Base-by-base conservation (phyloP, 1,140 invertebrate species). In the Diploscapter pachys region DNA sequence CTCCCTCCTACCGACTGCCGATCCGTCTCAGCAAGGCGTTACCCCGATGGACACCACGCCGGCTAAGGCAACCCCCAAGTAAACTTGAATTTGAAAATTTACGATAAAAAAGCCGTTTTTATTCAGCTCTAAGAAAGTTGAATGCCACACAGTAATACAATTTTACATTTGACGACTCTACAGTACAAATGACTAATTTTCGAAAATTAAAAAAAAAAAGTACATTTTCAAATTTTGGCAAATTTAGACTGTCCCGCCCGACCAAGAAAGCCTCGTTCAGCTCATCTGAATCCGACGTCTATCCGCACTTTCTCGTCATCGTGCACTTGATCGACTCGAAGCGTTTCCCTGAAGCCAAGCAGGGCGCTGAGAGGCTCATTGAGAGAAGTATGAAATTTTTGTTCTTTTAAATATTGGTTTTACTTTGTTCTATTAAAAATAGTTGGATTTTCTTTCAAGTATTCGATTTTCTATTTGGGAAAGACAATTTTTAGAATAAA, bases 261-360 rank as follows among this genome's bases (percentile, higher is more conserved):
- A n/a, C 54, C 48, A 31, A 77, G 54, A 6, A 64, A 8, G 74
- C 49, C 68, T 48, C 66, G 5, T 55, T 96, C 3, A 88, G 31
- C 31, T 31, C 93, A 48, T 92, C 95, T n/a, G 96, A 99, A 88
- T 92, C 96, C 8, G 96, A 99, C 88, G 91, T 92, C 2, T 99
- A 99, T 83, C 90, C 98, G 72, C 93, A 98, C 87, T 88, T 99
- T 2, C 87, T 99, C 5, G 90, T 98, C 56, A 87, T 99, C 59
- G 90, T 99, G 1, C 91, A 92, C 82, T 88, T 98, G 50, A 91
- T 98, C 50, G 96, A 99, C 86, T 90, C 90, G 50, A 77, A 81
- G 54, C 77, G 78, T 52, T 54, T 74, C 69, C 68, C 69, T 3
- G 63, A 78, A 50, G 81, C 78, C n/a, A 52, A 59, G 52, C 54